These are phyloP conservation scores for Thymallus thymallus DNA, from an alignment of 2,113 vertebrate species.

Conservation along the genomic window DNA sequence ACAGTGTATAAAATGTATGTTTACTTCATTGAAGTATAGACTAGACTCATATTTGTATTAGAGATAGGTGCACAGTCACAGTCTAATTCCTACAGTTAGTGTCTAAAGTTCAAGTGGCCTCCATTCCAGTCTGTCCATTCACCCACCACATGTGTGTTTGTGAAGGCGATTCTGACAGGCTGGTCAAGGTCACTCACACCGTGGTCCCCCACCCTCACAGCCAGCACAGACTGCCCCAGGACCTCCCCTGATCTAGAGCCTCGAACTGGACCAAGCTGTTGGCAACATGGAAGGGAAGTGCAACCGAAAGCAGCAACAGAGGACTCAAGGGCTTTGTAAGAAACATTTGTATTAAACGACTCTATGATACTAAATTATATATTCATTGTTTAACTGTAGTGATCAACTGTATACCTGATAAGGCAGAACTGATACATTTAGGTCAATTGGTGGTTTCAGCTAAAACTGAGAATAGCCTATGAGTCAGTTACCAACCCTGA, in stretches of 20 bases:
- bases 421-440: too few relatives aligned
- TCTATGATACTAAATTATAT: too few relatives aligned
- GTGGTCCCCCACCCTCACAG: slow-evolving; percentile 68
- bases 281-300: background rate
- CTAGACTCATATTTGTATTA: background rate
- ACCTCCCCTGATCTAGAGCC: rapidly evolving
- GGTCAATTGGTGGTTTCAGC: background rate
- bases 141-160: slow-evolving; percentile 67
- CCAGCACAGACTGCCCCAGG: slow-evolving; percentile 65
- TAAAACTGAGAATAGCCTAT: background rate
- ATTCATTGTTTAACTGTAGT: too few relatives aligned
- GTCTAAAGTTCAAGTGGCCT: background rate
- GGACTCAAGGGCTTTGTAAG: background rate
- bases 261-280: background rate
- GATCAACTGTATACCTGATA: too few relatives aligned
- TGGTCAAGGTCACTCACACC: slow-evolving; percentile 75
- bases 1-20: background rate
- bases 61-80: background rate
- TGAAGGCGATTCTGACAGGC: slow-evolving; percentile 78
- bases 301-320: background rate
- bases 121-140: background rate
- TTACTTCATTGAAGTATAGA: background rate
- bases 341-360: too few relatives aligned
- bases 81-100: background rate
- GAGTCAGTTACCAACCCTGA: slow-evolving; percentile 46